phyloP scores from a whole-genome alignment of 2,113 vertebrate species.

The Hippopotamus amphibius region DNA sequence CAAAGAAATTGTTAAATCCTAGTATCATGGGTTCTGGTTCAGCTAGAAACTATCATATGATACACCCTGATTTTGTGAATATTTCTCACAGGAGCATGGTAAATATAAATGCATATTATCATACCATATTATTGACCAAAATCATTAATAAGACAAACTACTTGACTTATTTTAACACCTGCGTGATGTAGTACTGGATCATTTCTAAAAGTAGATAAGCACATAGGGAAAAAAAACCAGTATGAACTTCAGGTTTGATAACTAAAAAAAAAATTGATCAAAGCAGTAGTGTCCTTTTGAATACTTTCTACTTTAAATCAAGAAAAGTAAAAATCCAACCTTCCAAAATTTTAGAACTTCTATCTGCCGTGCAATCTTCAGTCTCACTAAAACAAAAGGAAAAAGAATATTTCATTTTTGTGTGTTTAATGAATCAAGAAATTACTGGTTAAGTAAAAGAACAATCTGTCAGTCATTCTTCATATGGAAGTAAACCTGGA shows the following conservation, averaged over 20 bases:
- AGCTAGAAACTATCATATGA: neutral
- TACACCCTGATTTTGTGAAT: neutral
- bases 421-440: neutral
- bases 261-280: neutral
- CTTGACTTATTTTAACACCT: neutral
- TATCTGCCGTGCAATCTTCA: neutral
- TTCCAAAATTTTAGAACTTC: neutral
- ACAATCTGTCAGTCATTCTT: neutral
- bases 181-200: neutral
- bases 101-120: neutral
- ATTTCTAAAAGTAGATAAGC: neutral
- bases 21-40: neutral
- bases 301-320: neutral
- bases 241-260: neutral
- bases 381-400: constrained; percentile 62
- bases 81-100: neutral
- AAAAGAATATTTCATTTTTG: neutral
- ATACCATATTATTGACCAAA: neutral
- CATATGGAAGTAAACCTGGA: neutral
- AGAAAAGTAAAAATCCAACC: constrained; percentile 60
- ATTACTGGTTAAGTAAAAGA: constrained; percentile 4
- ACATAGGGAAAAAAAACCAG: neutral
- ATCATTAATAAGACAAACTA: neutral
- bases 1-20: constrained; percentile 21
- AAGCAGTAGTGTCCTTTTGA: neutral